Evolutionary conservation across 23 tunicate genomes (phyloP).

Genomic region (Ascidia mentula): DNA sequence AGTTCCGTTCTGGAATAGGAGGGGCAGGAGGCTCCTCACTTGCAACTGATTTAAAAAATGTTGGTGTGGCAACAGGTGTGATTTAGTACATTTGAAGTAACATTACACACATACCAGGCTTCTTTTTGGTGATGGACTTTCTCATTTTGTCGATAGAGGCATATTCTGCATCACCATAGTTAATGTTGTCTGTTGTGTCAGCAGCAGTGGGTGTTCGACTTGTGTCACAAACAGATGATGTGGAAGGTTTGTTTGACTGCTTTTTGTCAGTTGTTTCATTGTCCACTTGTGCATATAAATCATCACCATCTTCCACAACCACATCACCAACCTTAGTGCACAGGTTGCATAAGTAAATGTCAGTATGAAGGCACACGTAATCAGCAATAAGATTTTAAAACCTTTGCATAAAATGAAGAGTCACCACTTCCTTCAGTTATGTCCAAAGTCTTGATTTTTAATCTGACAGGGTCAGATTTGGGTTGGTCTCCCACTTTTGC

Average conservation of each 20-base stretch:
- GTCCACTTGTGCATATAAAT: slow-evolving; percentile 56
- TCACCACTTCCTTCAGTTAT: slow-evolving; percentile 69
- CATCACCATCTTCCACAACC: slow-evolving; percentile 43
- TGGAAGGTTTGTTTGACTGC: slow-evolving; percentile 14
- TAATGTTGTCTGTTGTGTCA: background rate
- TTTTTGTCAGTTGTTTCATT: background rate
- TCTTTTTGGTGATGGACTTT: slow-evolving; percentile 27
- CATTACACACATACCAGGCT: background rate
- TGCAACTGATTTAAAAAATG: background rate
- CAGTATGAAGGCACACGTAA: background rate
- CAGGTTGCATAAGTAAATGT: background rate
- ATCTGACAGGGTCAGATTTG: slow-evolving; percentile 3
- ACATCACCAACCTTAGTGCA: slow-evolving; percentile 37
- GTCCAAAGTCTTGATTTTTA: slow-evolving; percentile 44
- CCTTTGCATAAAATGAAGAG: slow-evolving; percentile 66
- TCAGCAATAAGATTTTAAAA: background rate
- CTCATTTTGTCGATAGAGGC: slow-evolving; percentile 51
- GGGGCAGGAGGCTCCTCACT: slow-evolving; percentile 51
- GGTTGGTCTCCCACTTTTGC: slow-evolving; percentile 45
- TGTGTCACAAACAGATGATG: background rate
- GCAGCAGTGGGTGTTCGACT: background rate
- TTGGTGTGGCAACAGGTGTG: background rate
- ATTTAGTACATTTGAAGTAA: background rate
- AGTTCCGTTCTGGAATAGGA: slow-evolving; percentile 62
- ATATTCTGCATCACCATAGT: slow-evolving; percentile 40